phyloP scores from a whole-genome alignment of 2,113 vertebrate species.

The Zosterops japonicus region DNA sequence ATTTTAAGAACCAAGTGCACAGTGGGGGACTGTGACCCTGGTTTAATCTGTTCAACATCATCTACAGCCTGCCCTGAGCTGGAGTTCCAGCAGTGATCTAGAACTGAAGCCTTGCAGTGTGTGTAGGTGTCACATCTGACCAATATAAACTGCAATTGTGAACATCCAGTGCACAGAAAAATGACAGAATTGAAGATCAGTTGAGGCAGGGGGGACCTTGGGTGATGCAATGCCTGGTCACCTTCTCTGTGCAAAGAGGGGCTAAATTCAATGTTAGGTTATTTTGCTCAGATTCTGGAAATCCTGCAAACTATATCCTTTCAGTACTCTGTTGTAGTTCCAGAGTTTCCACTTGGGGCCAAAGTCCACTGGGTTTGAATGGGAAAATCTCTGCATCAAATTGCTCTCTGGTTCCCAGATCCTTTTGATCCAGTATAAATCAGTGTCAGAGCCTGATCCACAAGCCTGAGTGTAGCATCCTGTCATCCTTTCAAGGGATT shows the following conservation, averaged over 20 bases:
- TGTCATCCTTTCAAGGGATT: neutral
- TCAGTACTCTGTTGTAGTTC: neutral
- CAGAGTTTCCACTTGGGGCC: neutral
- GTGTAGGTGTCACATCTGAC: too few species aligned
- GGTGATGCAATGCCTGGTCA: neutral
- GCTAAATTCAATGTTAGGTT: neutral
- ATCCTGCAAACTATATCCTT: rapidly evolving
- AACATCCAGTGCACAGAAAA: neutral
- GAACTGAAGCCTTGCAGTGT: neutral
- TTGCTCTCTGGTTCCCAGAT: neutral
- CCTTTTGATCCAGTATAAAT: neutral
- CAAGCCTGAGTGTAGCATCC: neutral
- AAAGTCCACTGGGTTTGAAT: neutral
- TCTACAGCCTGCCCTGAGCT: neutral
- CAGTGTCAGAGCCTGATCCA: neutral
- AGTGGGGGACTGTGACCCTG: neutral
- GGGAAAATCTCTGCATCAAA: neutral
- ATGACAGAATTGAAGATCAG: neutral
- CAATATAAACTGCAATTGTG: neutral
- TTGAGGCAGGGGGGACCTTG: neutral
- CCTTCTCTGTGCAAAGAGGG: neutral
- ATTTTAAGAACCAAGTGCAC: neutral
- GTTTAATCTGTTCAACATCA: neutral
- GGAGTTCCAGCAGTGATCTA: neutral
- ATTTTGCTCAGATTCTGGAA: neutral